Conservation (phyloP, 2,797 vertebrate genomes). For the Xenentodon cancila region DNA sequence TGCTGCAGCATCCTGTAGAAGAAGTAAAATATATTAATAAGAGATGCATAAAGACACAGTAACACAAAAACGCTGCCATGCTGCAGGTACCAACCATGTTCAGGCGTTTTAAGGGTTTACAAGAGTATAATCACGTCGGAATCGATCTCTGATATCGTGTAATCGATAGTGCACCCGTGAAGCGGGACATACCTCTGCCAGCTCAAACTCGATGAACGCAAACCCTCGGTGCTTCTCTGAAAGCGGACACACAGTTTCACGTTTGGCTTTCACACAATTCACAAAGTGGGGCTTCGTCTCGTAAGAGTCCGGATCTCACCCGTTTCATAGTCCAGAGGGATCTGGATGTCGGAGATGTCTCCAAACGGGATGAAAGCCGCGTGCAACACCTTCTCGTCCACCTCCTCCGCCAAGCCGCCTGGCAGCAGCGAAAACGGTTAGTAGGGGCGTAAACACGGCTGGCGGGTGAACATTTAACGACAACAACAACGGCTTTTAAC, state of each 20-base stretch:
- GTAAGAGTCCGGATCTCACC: constrained; percentile 70
- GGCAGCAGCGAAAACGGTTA: constrained; percentile 26
- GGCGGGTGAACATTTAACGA: too few relatives aligned
- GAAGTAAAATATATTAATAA: constrained; percentile 6
- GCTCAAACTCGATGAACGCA: constrained; percentile 95
- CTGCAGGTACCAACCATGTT: neutral
- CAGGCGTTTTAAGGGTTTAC: too few relatives aligned
- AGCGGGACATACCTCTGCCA: constrained; percentile 87
- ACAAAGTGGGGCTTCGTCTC: rapidly evolving
- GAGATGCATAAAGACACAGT: neutral
- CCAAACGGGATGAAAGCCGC: constrained; percentile 97
- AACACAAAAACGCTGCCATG: neutral
- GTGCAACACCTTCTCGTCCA: constrained; percentile 95
- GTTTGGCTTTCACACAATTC: rapidly evolving
- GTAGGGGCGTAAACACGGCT: neutral
- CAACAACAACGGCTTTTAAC: too few relatives aligned
- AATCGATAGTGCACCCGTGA: too few relatives aligned
- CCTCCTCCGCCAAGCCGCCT: constrained; percentile 96
- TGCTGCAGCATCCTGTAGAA: constrained; percentile 92
- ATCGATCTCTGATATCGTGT: too few relatives aligned
- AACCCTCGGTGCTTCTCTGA: constrained; percentile 97
- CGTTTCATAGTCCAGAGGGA: constrained; percentile 96
- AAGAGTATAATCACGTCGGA: too few relatives aligned
- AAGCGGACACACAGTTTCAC: constrained; percentile 38
- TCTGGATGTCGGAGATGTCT: constrained; percentile 96